A percentile compares a stretch with the other conserved stretches of the same genome.
These are phyloP conservation scores for Dendropsophus ebraccatus DNA, from an alignment of 2,113 vertebrate genomes.

Conservation along the genomic window DNA sequence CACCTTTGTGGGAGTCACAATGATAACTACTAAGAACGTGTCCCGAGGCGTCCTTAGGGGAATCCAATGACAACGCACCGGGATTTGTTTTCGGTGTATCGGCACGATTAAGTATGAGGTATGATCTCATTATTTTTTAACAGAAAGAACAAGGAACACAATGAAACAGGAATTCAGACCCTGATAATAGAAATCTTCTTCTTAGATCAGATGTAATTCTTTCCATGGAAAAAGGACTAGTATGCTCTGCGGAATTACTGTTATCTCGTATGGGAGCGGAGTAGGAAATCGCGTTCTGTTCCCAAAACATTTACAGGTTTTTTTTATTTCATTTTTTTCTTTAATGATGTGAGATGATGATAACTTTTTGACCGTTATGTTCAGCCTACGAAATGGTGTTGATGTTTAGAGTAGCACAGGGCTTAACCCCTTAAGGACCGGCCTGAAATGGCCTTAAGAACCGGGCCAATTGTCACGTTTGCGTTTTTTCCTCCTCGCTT, in stretches of 20 bases:
- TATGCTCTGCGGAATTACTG: not conserved
- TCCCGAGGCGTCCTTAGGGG: not conserved
- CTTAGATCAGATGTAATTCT: constrained; percentile 4
- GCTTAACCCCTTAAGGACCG: too few relatives aligned
- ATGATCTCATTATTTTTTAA: constrained; percentile 12
- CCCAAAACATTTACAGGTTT: not conserved
- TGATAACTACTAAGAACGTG: not conserved
- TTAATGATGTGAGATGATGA: not conserved
- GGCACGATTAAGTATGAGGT: not conserved
- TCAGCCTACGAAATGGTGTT: not conserved
- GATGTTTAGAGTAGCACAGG: not conserved
- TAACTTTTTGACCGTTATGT: too few relatives aligned
- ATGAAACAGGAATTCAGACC: not conserved
- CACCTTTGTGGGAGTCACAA: not conserved
- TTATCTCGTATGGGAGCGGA: not conserved
- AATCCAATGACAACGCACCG: not conserved
- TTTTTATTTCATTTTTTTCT: not conserved
- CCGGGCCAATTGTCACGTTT: too few relatives aligned
- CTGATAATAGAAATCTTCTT: not conserved
- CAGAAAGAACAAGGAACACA: not conserved
- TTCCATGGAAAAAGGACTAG: not conserved
- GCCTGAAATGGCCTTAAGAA: too few relatives aligned
- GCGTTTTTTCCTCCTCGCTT: too few relatives aligned
- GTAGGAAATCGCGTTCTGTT: not conserved
- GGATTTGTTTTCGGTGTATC: not conserved